These are phyloP conservation scores for Pycnomerus fuliginosus DNA, from an alignment of 2,888 invertebrate genomes.

Conservation along the genomic window DNA sequence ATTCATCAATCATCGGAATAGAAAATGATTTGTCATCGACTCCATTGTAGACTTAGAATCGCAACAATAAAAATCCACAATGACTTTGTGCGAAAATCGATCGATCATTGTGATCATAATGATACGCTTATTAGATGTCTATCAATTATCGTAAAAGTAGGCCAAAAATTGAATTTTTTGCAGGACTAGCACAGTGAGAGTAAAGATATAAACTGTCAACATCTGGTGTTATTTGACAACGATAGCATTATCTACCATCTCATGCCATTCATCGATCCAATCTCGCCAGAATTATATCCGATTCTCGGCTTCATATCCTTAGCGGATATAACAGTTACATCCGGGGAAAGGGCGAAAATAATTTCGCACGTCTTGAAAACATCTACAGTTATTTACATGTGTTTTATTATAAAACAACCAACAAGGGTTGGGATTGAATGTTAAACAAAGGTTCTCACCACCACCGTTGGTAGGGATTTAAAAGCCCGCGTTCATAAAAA, in stretches of 20 bases:
- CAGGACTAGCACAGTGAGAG: too few species aligned
- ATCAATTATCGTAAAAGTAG: conserved; percentile 36
- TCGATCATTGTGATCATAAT: conserved; percentile 43
- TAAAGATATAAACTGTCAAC: conserved; percentile 36
- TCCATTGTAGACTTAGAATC: conserved; percentile 33
- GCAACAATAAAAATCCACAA: conserved; percentile 35
- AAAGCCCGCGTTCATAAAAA: conserved; percentile 40
- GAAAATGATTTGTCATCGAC: conserved; percentile 45
- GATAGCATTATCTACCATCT: conserved; percentile 35
- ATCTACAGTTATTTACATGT: too few species aligned
- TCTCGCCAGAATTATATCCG: conserved; percentile 14
- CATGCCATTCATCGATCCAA: conserved; percentile 29
- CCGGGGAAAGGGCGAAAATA: conserved; percentile 1
- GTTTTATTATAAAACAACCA: too few species aligned
- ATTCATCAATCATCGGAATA: conserved; percentile 40
- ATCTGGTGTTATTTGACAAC: conserved; percentile 39
- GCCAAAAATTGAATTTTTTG: not conserved
- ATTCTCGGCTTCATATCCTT: too few species aligned
- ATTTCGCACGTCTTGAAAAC: conserved; percentile 2
- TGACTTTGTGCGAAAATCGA: conserved; percentile 22
- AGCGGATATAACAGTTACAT: too few species aligned
- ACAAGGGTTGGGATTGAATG: too few species aligned
- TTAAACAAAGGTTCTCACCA: conserved; percentile 1
- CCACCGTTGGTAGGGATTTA: conserved; percentile 30
- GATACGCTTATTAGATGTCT: conserved; percentile 47